phyloP scores from a whole-genome alignment of 2,113 vertebrate genomes.

The Eulemur rufifrons region DNA sequence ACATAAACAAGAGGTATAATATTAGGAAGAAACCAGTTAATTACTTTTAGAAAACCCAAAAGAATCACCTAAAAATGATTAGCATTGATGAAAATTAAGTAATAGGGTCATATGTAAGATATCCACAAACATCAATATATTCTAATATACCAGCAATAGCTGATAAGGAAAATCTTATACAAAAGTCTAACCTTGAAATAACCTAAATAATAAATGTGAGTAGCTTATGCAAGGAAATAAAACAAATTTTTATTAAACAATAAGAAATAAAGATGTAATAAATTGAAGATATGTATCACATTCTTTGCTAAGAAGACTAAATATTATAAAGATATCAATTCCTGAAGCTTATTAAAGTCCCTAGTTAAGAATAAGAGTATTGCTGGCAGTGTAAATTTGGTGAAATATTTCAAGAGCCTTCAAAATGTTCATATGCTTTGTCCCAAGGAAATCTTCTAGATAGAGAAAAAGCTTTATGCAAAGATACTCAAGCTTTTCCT shows the following conservation, averaged over 20 bases:
- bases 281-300: neutral
- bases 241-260: neutral
- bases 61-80: conserved; percentile 13
- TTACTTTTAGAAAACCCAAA: neutral
- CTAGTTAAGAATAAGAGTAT: neutral
- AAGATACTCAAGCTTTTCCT: neutral
- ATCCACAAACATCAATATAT: neutral
- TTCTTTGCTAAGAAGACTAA: neutral
- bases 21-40: neutral
- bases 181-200: conserved; percentile 37
- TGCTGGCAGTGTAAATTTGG: neutral
- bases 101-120: neutral
- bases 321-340: neutral
- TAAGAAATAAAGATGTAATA: conserved; percentile 35
- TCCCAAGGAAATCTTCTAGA: neutral
- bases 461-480: neutral
- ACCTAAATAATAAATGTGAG: neutral
- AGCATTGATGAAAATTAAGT: neutral
- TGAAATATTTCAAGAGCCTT: conserved; percentile 37
- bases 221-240: neutral
- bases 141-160: neutral
- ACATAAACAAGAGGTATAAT: neutral
- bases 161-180: conserved; percentile 18
- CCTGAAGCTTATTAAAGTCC: conserved; percentile 21
- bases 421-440: neutral